phyloP scores from a whole-genome alignment of 53 echinoderm and acorn worm species.

The Luidia sarsii region DNA sequence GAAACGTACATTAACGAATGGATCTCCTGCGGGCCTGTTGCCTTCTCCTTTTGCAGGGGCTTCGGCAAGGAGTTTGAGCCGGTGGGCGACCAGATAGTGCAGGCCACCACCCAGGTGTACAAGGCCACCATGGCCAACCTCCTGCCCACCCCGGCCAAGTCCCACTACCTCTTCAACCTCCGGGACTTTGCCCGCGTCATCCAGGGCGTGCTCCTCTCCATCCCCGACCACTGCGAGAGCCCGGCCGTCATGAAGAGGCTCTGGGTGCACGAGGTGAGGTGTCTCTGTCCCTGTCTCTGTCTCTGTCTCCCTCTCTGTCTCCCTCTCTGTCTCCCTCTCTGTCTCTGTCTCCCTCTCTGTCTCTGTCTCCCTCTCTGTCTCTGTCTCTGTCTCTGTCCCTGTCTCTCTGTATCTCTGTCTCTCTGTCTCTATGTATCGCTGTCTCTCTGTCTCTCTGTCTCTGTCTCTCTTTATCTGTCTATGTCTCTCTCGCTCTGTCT shows the following conservation, averaged over 20 bases:
- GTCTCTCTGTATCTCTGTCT: too few relatives aligned
- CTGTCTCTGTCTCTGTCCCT: too few relatives aligned
- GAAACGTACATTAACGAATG: too few relatives aligned
- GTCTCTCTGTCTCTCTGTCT: too few relatives aligned
- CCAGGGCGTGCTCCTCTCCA: slow-evolving; percentile 89
- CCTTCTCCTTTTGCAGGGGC: slow-evolving; percentile 68
- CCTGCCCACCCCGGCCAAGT: slow-evolving; percentile 96
- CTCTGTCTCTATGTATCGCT: too few relatives aligned
- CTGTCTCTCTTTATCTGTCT: too few relatives aligned
- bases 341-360: too few relatives aligned
- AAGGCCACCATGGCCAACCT: slow-evolving; percentile 91
- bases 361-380: too few relatives aligned
- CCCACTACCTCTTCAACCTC: slow-evolving; percentile 96
- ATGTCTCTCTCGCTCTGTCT: too few relatives aligned
- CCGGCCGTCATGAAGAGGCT: slow-evolving; percentile 90
- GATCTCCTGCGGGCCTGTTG: not conserved
- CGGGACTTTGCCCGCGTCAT: slow-evolving; percentile 95
- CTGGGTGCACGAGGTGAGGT: slow-evolving; percentile 95
- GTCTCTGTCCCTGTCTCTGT: too few relatives aligned
- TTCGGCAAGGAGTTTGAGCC: slow-evolving; percentile 92
- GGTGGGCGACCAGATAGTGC: slow-evolving; percentile 72
- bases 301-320: too few relatives aligned
- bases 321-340: too few relatives aligned
- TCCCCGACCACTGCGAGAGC: slow-evolving; percentile 87
- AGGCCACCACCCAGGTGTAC: slow-evolving; percentile 86